phyloP scores from a whole-genome alignment of 2,113 vertebrate genomes.

The Apodemus sylvaticus region DNA sequence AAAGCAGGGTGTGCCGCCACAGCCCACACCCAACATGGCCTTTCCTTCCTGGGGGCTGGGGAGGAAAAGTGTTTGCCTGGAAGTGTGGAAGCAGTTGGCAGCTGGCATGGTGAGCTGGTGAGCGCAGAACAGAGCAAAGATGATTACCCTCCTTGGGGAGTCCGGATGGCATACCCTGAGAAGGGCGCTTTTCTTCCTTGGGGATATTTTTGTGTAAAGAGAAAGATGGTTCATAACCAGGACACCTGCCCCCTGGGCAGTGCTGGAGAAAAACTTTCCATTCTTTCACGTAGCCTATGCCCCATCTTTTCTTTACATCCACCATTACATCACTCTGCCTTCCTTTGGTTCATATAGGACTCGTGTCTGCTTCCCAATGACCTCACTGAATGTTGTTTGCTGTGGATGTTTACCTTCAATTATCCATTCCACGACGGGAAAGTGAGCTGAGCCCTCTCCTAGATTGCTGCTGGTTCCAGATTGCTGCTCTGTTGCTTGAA shows the following conservation, averaged over 20 bases:
- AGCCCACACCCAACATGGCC: not conserved
- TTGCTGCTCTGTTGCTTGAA: not conserved
- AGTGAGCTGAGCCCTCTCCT: not conserved
- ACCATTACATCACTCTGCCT: conserved; percentile 45
- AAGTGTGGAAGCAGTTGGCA: not conserved
- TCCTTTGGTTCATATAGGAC: conserved; percentile 34
- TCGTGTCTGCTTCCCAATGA: conserved; percentile 38
- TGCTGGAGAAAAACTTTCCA: not conserved
- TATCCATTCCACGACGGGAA: not conserved
- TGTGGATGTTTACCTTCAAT: not conserved
- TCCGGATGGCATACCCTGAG: not conserved
- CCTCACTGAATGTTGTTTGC: conserved; percentile 32
- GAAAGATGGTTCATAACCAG: conserved; percentile 18
- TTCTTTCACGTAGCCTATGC: not conserved
- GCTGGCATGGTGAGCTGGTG: not conserved
- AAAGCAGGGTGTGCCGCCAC: not conserved
- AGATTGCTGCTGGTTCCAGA: not conserved
- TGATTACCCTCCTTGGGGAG: not conserved
- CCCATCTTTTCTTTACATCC: not conserved
- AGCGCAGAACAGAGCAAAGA: not conserved
- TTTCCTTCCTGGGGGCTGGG: not conserved
- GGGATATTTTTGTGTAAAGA: conserved; percentile 15
- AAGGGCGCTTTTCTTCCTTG: not conserved
- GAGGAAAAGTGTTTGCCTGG: not conserved
- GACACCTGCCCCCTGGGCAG: conserved; percentile 11